phyloP scores from a whole-genome alignment of 1,140 invertebrate species.

The Trichonephila inaurata region DNA sequence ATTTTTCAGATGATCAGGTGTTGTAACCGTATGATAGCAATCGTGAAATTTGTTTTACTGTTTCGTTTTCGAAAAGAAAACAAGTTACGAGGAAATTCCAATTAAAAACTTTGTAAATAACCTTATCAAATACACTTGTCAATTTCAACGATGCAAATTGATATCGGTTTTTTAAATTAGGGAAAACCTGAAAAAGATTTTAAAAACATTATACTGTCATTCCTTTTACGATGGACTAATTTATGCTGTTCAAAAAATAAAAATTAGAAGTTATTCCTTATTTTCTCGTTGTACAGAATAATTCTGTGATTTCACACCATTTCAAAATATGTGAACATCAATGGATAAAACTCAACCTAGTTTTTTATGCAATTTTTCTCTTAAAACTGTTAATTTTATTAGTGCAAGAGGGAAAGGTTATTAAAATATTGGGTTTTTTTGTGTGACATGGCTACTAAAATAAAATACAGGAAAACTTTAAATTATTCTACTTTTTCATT shows the following conservation, averaged over 20 bases:
- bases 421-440: too few relatives aligned
- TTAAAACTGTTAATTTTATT: too few relatives aligned
- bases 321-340: not conserved
- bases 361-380: too few relatives aligned
- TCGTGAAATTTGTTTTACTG: not conserved
- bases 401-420: too few relatives aligned
- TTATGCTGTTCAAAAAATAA: not conserved
- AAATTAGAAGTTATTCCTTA: not conserved
- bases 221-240: conserved; percentile 1
- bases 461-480: too few relatives aligned
- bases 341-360: too few relatives aligned
- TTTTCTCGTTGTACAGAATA: not conserved
- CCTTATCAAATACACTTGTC: not conserved
- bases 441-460: too few relatives aligned
- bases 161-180: not conserved
- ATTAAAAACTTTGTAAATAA: not conserved
- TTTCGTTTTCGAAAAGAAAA: not conserved
- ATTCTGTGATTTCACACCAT: not conserved
- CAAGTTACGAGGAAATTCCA: not conserved
- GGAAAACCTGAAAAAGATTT: not conserved
- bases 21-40: not conserved
- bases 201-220: not conserved
- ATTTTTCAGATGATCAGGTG: not conserved
- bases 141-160: not conserved
- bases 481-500: too few relatives aligned